These are phyloP conservation scores for Alloplasta piceator DNA, from an alignment of 2,888 invertebrate species.

Conservation along the genomic window DNA sequence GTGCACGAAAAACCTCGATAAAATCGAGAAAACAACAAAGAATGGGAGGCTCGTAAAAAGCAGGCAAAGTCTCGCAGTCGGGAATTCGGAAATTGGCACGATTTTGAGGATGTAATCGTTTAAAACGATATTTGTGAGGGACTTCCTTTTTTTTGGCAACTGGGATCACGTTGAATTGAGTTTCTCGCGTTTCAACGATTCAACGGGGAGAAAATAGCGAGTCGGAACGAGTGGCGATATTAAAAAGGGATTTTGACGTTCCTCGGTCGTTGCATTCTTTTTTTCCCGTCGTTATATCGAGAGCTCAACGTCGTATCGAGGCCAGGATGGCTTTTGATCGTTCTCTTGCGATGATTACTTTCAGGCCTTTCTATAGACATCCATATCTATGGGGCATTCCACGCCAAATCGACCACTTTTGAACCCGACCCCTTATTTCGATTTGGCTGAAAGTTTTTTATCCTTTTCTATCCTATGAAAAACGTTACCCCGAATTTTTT, in stretches of 20 bases:
- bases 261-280: constrained; percentile 8
- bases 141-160: constrained; percentile 7
- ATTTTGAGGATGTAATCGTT: background rate
- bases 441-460: no score
- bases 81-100: background rate
- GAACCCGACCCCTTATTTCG: no score
- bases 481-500: no score
- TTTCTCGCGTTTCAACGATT: constrained; percentile 25
- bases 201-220: constrained; percentile 11
- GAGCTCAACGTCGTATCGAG: constrained; percentile 54
- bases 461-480: no score
- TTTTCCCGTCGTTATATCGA: constrained; percentile 49
- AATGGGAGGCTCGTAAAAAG: background rate
- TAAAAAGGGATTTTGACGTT: constrained; percentile 59
- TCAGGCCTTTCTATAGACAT: constrained; percentile 20
- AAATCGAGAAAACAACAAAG: no score
- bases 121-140: constrained; percentile 35
- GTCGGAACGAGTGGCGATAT: constrained; percentile 48
- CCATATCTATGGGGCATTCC: no score
- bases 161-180: constrained; percentile 16
- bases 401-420: no score
- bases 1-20: no score
- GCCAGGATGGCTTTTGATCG: constrained; percentile 63
- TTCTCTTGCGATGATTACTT: constrained; percentile 61
- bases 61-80: background rate